Evolutionary conservation across 2,797 vertebrate species (phyloP), one percentile per base, ranked within the genome.

Genomic region (Tauraco hartlaubi): DNA sequence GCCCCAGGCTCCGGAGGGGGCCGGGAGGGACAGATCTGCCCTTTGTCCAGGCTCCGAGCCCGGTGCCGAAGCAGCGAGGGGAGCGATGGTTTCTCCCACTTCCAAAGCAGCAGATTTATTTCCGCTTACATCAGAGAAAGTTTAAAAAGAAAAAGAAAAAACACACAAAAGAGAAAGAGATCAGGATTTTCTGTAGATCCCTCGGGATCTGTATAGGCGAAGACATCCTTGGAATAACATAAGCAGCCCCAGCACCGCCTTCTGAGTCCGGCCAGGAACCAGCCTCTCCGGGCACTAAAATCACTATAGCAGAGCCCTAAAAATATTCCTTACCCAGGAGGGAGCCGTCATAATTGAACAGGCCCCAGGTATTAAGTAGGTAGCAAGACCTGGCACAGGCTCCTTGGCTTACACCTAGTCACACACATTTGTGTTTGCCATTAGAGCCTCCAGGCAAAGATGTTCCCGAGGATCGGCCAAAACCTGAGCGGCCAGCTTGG

Each of bases 311-410:
- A 95, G 95, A 94, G 95, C 18, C 49, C 69, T 93, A 84, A 94
- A 92, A 88, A 61, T 75, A 56, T 90, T 94, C 95, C 75, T 68
- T 61, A 49, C 76, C 94, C 94, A 85, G 92, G 80, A 15, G 95
- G 90, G 92, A 95, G 67, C 23, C 23, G 2, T 58, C 91, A 61
- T 31, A 56, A 43, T 23, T 11, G 92, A 92, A 20, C 58, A 33
- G 90, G 85, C 88, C 90, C 90, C 90, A 90, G 96, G 96, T 82
- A 95, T 92, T 73, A 89, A 96, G 96, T 68, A 96, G 96, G 92
- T 90, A 96, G 96, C 92, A 72, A 52, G 88, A 64, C 55, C 94
- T 96, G 94, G 94, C 92, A 78, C 25, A 2, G 71, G 90, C 95
- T 94, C 71, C 95, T 91, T 93, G 94, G 80, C 85, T 95, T 86